A percentile compares a stretch with the other conserved stretches of the same genome.
These are phyloP conservation scores for Altica lythri DNA, from an alignment of 2,888 invertebrate species.

Conservation along the genomic window DNA sequence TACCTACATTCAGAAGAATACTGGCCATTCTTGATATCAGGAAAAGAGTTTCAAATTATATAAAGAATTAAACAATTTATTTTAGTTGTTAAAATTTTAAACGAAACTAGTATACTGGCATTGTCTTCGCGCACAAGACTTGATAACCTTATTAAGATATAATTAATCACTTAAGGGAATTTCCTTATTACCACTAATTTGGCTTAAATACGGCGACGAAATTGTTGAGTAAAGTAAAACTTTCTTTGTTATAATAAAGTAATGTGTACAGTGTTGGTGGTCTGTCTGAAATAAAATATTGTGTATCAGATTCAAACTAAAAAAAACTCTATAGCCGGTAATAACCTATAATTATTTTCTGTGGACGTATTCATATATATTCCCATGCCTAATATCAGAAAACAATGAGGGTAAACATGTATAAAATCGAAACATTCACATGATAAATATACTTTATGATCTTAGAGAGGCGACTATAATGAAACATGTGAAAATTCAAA, in stretches of 20 bases:
- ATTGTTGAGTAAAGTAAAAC: conserved; percentile 33
- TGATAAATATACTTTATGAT: conserved; percentile 14
- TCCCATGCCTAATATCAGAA: conserved; percentile 52
- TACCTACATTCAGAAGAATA: too few relatives aligned
- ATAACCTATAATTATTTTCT: conserved; percentile 52
- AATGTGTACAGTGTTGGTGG: conserved; percentile 50
- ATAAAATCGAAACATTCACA: conserved; percentile 20
- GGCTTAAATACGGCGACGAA: conserved; percentile 32
- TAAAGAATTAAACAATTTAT: too few relatives aligned
- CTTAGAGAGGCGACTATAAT: conserved; percentile 10
- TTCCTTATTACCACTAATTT: conserved; percentile 40
- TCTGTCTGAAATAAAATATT: conserved; percentile 50
- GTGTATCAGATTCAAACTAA: conserved; percentile 51
- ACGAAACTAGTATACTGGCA: too few relatives aligned
- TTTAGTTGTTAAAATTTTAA: too few relatives aligned
- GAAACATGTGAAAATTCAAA: conserved; percentile 16
- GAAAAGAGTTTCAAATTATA: too few relatives aligned
- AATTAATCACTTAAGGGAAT: conserved; percentile 38
- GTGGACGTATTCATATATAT: conserved; percentile 50
- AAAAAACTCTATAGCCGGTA: conserved; percentile 49
- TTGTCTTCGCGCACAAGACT: conserved; percentile 14
- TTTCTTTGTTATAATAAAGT: conserved; percentile 34
- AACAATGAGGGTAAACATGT: conserved; percentile 50
- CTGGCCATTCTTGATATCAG: too few relatives aligned
- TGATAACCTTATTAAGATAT: conserved; percentile 25